phyloP scores from a whole-genome alignment of 1,140 invertebrate genomes.

The Conopomorpha cramerella region DNA sequence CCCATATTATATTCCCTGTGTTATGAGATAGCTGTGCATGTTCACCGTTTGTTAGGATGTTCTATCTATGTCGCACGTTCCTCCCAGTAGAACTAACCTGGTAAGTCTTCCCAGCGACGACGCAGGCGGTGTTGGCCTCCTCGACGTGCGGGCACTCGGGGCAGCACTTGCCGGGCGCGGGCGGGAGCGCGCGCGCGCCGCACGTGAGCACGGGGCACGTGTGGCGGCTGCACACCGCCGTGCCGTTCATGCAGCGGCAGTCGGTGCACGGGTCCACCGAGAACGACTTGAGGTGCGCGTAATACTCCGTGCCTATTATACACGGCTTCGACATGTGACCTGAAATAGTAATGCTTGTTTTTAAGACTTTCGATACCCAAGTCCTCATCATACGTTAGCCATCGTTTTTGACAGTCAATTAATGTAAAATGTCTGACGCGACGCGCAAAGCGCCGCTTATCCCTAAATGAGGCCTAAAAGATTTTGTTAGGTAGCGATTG shows the following conservation, averaged over 20 bases:
- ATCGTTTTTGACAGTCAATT: too few species aligned
- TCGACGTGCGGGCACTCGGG: slow-evolving; percentile 69
- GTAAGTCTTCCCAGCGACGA: slow-evolving; percentile 66
- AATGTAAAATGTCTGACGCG: too few species aligned
- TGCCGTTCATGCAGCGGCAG: slow-evolving; percentile 80
- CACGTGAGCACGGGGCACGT: slow-evolving; percentile 86
- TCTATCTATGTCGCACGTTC: too few species aligned
- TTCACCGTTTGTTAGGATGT: too few species aligned
- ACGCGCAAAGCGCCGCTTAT: too few species aligned
- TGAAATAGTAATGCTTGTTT: too few species aligned
- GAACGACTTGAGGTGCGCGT: slow-evolving; percentile 64
- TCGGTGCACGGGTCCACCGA: slow-evolving; percentile 79
- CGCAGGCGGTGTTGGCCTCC: slow-evolving; percentile 68
- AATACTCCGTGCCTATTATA: slow-evolving; percentile 70
- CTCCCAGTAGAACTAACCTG: slow-evolving; percentile 51
- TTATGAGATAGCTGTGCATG: too few species aligned
- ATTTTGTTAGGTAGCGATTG: too few species aligned
- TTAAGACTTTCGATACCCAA: too few species aligned
- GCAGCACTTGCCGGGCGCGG: slow-evolving; percentile 74
- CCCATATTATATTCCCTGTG: too few species aligned
- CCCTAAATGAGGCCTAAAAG: too few species aligned
- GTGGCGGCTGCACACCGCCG: slow-evolving; percentile 73
- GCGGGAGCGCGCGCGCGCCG: slow-evolving; percentile 68
- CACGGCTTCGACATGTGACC: slow-evolving; percentile 66
- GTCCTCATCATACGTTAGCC: too few species aligned